These are phyloP conservation scores for Drosophila pseudotalamancana DNA, from an alignment of 2,888 invertebrate species.

Conservation along the genomic window DNA sequence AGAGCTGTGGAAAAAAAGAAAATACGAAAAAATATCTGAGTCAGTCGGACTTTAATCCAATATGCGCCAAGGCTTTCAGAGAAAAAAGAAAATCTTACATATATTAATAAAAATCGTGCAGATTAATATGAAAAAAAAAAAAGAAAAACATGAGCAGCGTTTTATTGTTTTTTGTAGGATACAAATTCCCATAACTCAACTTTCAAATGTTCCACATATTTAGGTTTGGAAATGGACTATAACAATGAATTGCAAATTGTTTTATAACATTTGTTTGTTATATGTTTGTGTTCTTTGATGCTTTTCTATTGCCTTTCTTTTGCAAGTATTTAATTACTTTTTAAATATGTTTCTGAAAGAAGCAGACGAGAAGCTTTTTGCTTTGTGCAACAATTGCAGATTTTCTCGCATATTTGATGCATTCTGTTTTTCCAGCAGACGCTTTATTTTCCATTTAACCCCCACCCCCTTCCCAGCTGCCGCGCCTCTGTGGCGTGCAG, in stretches of 20 bases:
- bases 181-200: background rate
- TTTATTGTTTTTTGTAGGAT: background rate
- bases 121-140: background rate
- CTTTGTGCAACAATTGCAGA: slow-evolving; percentile 11
- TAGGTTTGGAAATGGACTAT: background rate
- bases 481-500: slow-evolving; percentile 60
- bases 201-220: background rate
- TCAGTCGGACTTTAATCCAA: slow-evolving; percentile 44
- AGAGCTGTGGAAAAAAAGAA: slow-evolving; percentile 60
- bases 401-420: slow-evolving; percentile 43
- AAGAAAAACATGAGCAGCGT: background rate
- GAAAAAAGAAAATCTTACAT: no score
- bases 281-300: background rate
- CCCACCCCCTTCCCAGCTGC: background rate
- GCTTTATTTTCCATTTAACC: slow-evolving; percentile 70
- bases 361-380: background rate
- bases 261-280: background rate
- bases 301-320: background rate
- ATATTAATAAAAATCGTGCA: no score
- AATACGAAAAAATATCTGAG: slow-evolving; percentile 44
- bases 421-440: slow-evolving; percentile 48
- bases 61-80: slow-evolving; percentile 22
- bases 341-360: background rate
- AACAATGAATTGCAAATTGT: background rate
- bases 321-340: background rate